phyloP scores from a whole-genome alignment of 2,888 invertebrate species.

The Protophormia terraenovae region DNA sequence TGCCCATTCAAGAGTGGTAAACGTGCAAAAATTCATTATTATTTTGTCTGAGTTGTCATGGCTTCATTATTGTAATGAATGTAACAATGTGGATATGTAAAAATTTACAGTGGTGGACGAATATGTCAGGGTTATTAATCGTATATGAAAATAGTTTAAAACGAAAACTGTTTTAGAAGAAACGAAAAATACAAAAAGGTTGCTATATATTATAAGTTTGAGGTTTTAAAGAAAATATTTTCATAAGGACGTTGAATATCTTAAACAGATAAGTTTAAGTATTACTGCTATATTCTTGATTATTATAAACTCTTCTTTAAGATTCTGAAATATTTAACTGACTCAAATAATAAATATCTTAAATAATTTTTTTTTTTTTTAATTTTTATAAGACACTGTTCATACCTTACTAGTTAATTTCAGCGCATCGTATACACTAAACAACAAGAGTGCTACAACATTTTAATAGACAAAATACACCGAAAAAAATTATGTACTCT shows the following conservation, averaged over 20 bases:
- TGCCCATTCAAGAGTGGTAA: slow-evolving; percentile 33
- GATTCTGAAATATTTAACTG: not conserved
- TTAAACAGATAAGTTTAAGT: too few relatives aligned
- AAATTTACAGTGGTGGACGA: not conserved
- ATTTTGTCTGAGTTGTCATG: slow-evolving; percentile 55
- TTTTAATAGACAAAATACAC: not conserved
- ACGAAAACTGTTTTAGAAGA: too few relatives aligned
- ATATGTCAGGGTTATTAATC: not conserved
- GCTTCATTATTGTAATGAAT: slow-evolving; percentile 44
- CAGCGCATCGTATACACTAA: not conserved
- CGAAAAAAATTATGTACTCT: not conserved
- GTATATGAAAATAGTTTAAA: too few relatives aligned
- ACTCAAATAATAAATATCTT: too few relatives aligned
- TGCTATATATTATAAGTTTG: too few relatives aligned
- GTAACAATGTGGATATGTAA: not conserved
- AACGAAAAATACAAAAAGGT: too few relatives aligned
- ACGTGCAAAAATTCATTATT: slow-evolving; percentile 52
- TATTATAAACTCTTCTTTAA: too few relatives aligned
- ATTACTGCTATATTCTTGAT: too few relatives aligned
- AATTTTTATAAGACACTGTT: not conserved
- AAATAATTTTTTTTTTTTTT: too few relatives aligned
- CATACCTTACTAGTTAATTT: not conserved
- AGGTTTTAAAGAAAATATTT: too few relatives aligned
- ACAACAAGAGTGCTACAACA: not conserved
- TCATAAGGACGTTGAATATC: too few relatives aligned